A percentile compares a stretch with the other conserved stretches of the same genome.
Conservation (phyloP, 2,113 vertebrate genomes). For the Nettapus auritus region DNA sequence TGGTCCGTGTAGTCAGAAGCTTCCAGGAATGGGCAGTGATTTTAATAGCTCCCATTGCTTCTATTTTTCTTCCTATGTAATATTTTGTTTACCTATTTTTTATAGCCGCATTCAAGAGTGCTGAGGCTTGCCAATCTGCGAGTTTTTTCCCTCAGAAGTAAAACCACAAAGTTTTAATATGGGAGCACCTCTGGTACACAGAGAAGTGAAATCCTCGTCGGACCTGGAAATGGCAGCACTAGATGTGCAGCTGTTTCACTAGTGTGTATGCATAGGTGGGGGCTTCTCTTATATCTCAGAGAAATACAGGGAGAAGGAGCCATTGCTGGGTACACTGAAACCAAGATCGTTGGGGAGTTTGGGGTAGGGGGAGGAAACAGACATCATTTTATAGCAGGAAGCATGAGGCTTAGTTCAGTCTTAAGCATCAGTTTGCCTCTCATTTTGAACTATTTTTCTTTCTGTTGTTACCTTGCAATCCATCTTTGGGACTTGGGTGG, state of each 20-base stretch:
- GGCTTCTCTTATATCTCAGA: background rate
- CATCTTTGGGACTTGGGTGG: background rate
- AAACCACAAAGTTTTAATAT: background rate
- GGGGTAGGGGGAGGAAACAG: background rate
- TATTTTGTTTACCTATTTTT: background rate
- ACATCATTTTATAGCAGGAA: background rate
- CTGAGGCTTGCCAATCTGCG: background rate
- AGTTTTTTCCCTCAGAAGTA: background rate
- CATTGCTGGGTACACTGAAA: background rate
- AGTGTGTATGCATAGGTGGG: rapidly evolving
- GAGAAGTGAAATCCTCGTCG: background rate
- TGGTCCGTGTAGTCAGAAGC: background rate
- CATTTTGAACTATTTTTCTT: background rate
- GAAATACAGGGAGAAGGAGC: background rate
- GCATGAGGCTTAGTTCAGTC: background rate
- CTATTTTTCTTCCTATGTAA: constrained; percentile 50
- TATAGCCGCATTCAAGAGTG: background rate
- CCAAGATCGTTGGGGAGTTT: background rate
- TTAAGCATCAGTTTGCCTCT: background rate
- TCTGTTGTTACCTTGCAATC: background rate
- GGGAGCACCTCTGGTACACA: background rate
- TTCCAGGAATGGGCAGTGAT: constrained; percentile 46
- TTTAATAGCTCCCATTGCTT: constrained; percentile 42
- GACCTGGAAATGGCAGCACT: background rate
- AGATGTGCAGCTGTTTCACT: background rate